A percentile compares a stretch with the other conserved stretches of the same genome.
Evolutionary conservation across 1,140 invertebrate genomes (phyloP).

Genomic region (Bombyx mandarina): DNA sequence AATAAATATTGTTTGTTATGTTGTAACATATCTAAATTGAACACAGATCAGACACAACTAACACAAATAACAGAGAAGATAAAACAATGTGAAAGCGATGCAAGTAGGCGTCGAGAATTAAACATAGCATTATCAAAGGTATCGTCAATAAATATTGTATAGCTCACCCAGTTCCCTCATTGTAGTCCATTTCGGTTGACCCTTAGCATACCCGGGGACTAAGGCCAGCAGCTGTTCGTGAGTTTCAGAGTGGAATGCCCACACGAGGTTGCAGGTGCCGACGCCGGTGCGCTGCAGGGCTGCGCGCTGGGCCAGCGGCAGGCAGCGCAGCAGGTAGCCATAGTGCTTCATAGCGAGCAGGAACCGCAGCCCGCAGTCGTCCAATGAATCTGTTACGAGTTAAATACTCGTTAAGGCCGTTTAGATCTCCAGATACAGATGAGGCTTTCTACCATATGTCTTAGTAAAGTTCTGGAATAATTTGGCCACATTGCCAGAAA

Average conservation of each 20-base stretch:
- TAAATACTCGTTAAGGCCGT: neutral
- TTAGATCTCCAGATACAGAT: no score
- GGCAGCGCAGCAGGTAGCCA: constrained; percentile 91
- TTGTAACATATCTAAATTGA: no score
- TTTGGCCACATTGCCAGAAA: no score
- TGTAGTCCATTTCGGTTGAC: constrained; percentile 90
- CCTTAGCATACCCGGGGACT: constrained; percentile 90
- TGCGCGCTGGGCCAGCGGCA: constrained; percentile 90
- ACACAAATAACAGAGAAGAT: no score
- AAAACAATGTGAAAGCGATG: no score
- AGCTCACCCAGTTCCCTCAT: constrained; percentile 84
- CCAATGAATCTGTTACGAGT: constrained; percentile 82
- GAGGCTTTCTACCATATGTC: no score
- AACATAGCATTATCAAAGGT: no score
- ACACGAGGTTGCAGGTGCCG: constrained; percentile 93
- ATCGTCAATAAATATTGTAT: neutral
- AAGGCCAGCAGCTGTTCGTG: constrained; percentile 94
- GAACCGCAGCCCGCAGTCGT: constrained; percentile 97
- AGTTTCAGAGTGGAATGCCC: constrained; percentile 99
- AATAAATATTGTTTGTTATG: no score
- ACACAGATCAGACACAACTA: no score
- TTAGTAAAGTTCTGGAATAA: no score
- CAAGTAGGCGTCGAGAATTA: no score
- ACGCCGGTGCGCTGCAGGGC: constrained; percentile 92
- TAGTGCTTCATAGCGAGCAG: constrained; percentile 98